phyloP scores from a whole-genome alignment of 2,113 vertebrate genomes.

The Panthera tigris region DNA sequence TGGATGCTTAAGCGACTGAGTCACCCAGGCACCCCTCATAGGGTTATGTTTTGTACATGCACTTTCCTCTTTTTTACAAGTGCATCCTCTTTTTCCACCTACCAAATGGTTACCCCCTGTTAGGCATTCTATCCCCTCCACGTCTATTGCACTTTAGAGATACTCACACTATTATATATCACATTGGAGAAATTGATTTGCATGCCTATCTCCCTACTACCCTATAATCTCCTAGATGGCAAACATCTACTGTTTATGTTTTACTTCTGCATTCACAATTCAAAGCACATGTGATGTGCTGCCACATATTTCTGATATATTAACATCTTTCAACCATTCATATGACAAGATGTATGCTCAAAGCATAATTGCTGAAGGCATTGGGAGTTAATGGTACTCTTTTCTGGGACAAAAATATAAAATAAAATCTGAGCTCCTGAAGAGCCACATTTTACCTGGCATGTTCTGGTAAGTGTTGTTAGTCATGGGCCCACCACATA shows the following conservation, averaged over 20 bases:
- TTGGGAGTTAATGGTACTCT: background rate
- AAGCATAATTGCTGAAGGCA: background rate
- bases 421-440: background rate
- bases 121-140: background rate
- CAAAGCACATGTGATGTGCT: background rate
- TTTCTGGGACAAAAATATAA: background rate
- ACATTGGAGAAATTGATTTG: background rate
- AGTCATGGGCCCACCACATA: background rate
- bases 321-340: background rate
- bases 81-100: background rate
- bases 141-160: background rate
- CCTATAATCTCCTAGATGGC: background rate
- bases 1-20: no score
- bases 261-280: background rate
- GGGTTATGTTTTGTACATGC: background rate
- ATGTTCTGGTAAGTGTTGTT: slow-evolving; percentile 50
- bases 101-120: background rate
- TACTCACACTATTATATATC: background rate
- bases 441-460: background rate
- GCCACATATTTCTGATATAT: background rate
- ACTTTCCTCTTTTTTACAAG: background rate
- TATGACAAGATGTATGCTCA: background rate
- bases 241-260: background rate
- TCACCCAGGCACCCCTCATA: no score
- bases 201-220: background rate